Evolutionary conservation across 92 coral and sea anemone genomes (phyloP).

Genomic region (Zoanthus sansibaricus): DNA sequence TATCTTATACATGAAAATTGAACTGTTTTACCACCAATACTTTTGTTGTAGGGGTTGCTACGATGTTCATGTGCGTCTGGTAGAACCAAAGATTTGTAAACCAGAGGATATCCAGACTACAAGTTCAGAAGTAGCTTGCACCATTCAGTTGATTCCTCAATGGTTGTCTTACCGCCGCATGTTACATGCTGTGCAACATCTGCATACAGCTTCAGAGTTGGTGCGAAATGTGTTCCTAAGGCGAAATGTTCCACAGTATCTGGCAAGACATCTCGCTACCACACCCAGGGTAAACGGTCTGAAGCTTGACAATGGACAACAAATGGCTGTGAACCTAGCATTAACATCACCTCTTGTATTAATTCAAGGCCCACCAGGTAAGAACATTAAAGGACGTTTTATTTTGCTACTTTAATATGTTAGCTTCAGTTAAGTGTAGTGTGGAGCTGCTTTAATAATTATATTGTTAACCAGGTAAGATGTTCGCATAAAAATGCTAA

Average conservation of each 20-base stretch:
- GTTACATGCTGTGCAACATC: conserved; percentile 71
- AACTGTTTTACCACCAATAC: not conserved
- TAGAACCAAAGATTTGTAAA: conserved; percentile 58
- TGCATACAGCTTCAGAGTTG: conserved; percentile 71
- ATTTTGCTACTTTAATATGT: too few relatives aligned
- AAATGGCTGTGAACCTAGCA: conserved; percentile 74
- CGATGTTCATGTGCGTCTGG: conserved; percentile 45
- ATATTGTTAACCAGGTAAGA: too few relatives aligned
- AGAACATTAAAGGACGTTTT: not conserved
- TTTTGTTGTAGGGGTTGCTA: not conserved
- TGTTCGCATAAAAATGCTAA: too few relatives aligned
- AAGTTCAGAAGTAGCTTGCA: conserved; percentile 51
- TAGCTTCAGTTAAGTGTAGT: too few relatives aligned
- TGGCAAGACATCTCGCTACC: conserved; percentile 44
- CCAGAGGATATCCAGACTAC: conserved; percentile 37
- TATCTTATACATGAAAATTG: too few relatives aligned
- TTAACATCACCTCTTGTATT: conserved; percentile 75
- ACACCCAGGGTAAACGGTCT: conserved; percentile 35
- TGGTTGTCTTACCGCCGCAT: conserved; percentile 71
- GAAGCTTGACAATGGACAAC: conserved; percentile 79
- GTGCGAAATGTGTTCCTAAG: conserved; percentile 73
- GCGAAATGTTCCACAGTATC: conserved; percentile 68
- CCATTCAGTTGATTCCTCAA: conserved; percentile 77
- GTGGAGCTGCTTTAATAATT: too few relatives aligned
- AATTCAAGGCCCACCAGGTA: conserved; percentile 93